These are phyloP conservation scores for Mustela lutreola DNA, from an alignment of 2,113 vertebrate species.

Conservation along the genomic window DNA sequence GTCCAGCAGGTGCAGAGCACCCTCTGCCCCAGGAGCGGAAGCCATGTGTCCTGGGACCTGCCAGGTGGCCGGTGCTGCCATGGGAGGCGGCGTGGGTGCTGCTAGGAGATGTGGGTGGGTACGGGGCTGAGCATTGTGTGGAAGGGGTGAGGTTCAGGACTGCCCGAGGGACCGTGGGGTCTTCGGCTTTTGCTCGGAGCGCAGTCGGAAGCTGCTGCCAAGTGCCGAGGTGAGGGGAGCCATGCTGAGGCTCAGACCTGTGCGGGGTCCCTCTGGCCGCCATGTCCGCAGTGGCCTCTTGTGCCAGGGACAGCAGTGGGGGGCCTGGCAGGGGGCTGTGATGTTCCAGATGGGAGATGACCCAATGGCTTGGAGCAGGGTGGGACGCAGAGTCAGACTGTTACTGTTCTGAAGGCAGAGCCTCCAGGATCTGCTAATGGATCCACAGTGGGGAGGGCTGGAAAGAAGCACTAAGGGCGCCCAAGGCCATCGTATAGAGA, in stretches of 20 bases:
- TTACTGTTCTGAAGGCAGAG: not conserved
- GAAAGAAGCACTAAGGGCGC: rapidly evolving
- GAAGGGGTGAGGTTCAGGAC: not conserved
- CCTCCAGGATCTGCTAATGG: not conserved
- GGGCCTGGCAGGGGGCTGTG: rapidly evolving
- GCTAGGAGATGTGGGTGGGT: not conserved
- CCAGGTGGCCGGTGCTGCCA: not conserved
- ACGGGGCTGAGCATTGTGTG: rapidly evolving
- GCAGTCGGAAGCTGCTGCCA: not conserved
- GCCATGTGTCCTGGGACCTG: not conserved
- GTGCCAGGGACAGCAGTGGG: rapidly evolving
- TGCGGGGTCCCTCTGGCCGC: not conserved
- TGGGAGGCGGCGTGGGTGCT: rapidly evolving
- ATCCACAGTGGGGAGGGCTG: not conserved
- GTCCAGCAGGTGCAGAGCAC: not conserved
- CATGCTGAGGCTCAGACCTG: rapidly evolving
- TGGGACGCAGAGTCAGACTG: not conserved
- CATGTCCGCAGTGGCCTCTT: not conserved
- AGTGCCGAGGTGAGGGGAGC: not conserved
- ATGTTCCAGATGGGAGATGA: not conserved
- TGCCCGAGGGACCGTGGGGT: rapidly evolving
- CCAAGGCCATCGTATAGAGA: not conserved
- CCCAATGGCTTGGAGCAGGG: not conserved
- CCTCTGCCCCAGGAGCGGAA: too few species aligned
- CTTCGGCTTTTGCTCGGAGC: not conserved